Base-by-base conservation (phyloP, 1,140 invertebrate genomes). In the Drosophila lacteicornis region DNA sequence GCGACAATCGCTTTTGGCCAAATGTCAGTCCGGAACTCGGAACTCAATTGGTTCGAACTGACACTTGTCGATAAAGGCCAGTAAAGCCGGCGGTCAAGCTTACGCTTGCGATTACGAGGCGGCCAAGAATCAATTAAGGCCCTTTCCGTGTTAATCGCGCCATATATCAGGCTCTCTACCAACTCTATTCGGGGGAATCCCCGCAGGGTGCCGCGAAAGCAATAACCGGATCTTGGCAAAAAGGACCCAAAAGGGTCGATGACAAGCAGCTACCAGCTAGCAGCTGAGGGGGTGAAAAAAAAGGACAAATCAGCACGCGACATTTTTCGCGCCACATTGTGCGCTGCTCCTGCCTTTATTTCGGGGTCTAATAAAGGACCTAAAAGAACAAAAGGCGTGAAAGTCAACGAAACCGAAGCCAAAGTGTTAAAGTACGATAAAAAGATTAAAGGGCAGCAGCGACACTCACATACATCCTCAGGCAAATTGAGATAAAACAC, bases 351-450 rank as follows among this genome's bases (percentile, higher is more conserved):
- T 46, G 47, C 51, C 53, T 55, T 51, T 47, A 66, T 63, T 55
- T 17, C 22, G 36, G 38, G 60, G 30, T 40, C 53, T 56, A 40
- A 40, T 56, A 56, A 56, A 56, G 53, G 53, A 56, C 53, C 53
- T 25, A 38, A 22, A 19, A 59, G 77, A 80, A 74, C 84, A 87
- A 88, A 82, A 88, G 83, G 80, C 83, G 66, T 67, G 67, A 82
- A 83, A 79, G 82, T 61, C 73, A 66, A 68, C 65, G 47, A 78
- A 83, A 62, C 68, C 58, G 33, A 71, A 66, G 60, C 61, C 80
- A 79, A 90, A 88, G 86, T 91, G 85, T 90, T 82, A 65, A 80
- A 85, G 75, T 69, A 80, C 86, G 85, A 90, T 90, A 90, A 90
- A 90, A 90, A 90, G 85, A 90, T 90, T 90, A 91, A 90, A 90